Evolutionary conservation across 1,140 invertebrate genomes (phyloP), one percentile per base, ranked within the genome.

Genomic region (Sarcophaga peregrina): DNA sequence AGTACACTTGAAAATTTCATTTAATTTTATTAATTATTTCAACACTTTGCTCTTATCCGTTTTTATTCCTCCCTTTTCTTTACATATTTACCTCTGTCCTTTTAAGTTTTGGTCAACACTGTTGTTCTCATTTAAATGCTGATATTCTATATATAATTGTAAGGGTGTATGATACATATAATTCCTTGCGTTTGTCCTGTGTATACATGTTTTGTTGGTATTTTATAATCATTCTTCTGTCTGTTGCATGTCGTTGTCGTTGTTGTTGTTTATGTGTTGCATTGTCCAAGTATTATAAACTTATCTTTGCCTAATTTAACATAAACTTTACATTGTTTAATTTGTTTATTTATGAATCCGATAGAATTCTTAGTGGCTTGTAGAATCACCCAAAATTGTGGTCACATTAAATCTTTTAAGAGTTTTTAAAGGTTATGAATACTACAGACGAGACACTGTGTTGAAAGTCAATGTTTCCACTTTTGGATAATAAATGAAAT

Each of bases 291-390:
- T 47, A 47, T 46, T 76, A 76, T 76, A 47, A 76, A 76, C 46
- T 76, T 76, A 76, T 46, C 74, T 76, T 76, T 76, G 74, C 74
- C 74, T 76, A 76, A 76, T 76, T 76, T 76, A 76, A 76, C 74
- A 76, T 47, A 76, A 76, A 76, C 54, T n/a, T 58, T n/a, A 58
- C 54, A 58, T 58, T 58, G 54, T 58, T 58, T 58, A 58, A 58
- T 58, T 58, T 58, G 54, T n/a, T 58, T 58, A 58, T 58, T 58
- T 58, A 58, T 58, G 54, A 58, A 58, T 15, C 54, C 3, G 13
- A 58, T 58, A n/a, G 54, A 58, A 58, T 15, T 58, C 54, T 58
- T 58, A 58, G 54, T 58, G 54, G 54, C n/a, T 58, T 58, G 54
- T 58, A 13, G 15, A 58, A 58, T 58, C 54, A n/a, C 54, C 54